These are phyloP conservation scores for Cyrtodaria siliqua DNA, from an alignment of 2,888 invertebrate genomes.

Conservation along the genomic window DNA sequence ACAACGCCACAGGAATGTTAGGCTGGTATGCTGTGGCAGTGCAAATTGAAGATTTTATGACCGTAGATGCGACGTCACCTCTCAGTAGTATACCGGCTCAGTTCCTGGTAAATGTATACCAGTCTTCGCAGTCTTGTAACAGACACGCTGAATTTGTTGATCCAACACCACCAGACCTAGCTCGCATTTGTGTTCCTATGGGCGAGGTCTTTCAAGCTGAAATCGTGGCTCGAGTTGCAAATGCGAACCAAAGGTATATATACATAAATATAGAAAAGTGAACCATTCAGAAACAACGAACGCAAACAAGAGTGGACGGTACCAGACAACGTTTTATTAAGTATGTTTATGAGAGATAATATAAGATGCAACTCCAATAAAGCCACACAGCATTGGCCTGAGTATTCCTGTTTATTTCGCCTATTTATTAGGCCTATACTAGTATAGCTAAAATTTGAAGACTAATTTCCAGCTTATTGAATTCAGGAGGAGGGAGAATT, in stretches of 20 bases:
- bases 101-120: slow-evolving; percentile 15
- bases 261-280: too few species aligned
- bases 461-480: too few species aligned
- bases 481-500: too few species aligned
- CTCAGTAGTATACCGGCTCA: slow-evolving; percentile 16
- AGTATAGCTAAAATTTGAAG: too few species aligned
- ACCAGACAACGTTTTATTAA: too few species aligned
- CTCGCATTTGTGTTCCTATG: slow-evolving; percentile 10
- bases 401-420: too few species aligned
- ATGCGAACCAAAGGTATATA: slow-evolving; percentile 8
- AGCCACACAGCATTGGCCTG: too few species aligned
- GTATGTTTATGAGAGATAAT: too few species aligned
- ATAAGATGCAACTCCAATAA: too few species aligned
- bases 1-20: not conserved
- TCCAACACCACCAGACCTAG: not conserved
- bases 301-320: too few species aligned
- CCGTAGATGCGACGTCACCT: not conserved
- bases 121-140: slow-evolving; percentile 1
- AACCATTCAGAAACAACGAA: too few species aligned
- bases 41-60: slow-evolving; percentile 15
- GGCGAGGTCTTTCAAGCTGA: slow-evolving; percentile 4
- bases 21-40: slow-evolving; percentile 12
- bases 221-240: not conserved
- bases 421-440: too few species aligned
- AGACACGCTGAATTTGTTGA: slow-evolving; percentile 1